These are phyloP conservation scores for Thelaira solivaga DNA, from an alignment of 2,888 invertebrate genomes.

Conservation along the genomic window DNA sequence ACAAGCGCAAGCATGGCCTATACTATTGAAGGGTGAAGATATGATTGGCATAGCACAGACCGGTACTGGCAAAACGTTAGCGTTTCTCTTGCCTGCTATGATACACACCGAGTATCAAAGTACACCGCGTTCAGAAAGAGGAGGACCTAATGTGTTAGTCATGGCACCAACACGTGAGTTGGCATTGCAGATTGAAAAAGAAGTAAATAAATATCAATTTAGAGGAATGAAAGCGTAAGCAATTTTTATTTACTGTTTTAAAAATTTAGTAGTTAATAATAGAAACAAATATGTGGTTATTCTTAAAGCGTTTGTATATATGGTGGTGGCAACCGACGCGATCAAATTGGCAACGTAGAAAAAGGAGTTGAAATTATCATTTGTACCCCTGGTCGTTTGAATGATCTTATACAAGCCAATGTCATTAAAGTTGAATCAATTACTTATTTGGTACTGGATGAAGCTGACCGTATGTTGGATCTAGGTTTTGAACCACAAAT, in stretches of 20 bases:
- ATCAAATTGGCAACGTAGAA: conserved; percentile 85
- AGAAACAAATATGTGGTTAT: too few species aligned
- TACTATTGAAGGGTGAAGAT: conserved; percentile 92
- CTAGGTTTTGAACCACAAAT: conserved; percentile 95
- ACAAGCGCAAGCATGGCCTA: conserved; percentile 96
- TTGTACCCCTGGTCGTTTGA: conserved; percentile 95
- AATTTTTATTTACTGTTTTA: background rate
- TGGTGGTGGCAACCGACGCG: conserved; percentile 90
- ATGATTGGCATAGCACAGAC: conserved; percentile 98
- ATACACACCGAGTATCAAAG: conserved; percentile 94
- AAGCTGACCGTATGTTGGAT: conserved; percentile 92
- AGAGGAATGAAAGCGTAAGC: conserved; percentile 88
- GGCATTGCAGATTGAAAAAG: conserved; percentile 94
- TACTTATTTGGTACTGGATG: conserved; percentile 94
- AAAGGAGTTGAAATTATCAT: conserved; percentile 95
- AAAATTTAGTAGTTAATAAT: background rate
- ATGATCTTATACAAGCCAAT: conserved; percentile 88
- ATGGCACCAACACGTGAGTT: conserved; percentile 96
- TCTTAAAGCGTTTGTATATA: conserved; percentile 86
- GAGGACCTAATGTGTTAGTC: conserved; percentile 91
- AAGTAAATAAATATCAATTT: conserved; percentile 93
- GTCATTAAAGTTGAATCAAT: conserved; percentile 87
- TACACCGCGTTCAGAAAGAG: conserved; percentile 83
- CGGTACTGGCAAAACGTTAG: conserved; percentile 96
- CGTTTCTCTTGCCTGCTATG: conserved; percentile 93